These are phyloP conservation scores for Hippocampus guttulatus DNA, from an alignment of 2,113 vertebrate genomes.

Conservation along the genomic window DNA sequence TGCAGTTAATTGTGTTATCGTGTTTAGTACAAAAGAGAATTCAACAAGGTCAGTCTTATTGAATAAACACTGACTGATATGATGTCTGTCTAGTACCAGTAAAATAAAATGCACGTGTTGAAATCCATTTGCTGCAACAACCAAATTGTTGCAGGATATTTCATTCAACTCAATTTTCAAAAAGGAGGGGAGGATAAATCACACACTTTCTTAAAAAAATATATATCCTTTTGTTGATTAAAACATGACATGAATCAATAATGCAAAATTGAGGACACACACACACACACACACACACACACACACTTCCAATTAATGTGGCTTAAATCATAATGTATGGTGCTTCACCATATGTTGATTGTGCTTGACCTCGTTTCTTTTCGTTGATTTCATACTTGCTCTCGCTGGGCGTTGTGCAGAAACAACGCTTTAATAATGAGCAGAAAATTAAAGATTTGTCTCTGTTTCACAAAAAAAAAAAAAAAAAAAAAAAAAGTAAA, in stretches of 20 bases:
- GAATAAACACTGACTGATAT: no score
- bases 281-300: no score
- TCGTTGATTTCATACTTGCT: slow-evolving; percentile 3
- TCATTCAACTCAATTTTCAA: background rate
- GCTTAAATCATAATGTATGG: slow-evolving; percentile 38
- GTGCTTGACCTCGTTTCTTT: slow-evolving; percentile 41
- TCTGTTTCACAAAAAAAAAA: background rate
- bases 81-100: no score
- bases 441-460: background rate
- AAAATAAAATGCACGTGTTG: no score
- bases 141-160: background rate
- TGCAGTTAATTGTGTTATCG: background rate
- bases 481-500: background rate
- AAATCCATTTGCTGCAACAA: background rate
- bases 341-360: slow-evolving; percentile 26
- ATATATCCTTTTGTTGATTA: background rate
- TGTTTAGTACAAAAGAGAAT: background rate
- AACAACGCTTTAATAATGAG: background rate
- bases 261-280: slow-evolving; percentile 2
- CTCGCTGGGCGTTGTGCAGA: background rate
- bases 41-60: background rate
- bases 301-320: slow-evolving; percentile 24
- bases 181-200: background rate
- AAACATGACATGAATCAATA: slow-evolving; percentile 17
- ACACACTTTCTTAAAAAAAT: background rate